Base-by-base conservation (phyloP, 2,888 invertebrate species). In the Drosophila rubida region DNA sequence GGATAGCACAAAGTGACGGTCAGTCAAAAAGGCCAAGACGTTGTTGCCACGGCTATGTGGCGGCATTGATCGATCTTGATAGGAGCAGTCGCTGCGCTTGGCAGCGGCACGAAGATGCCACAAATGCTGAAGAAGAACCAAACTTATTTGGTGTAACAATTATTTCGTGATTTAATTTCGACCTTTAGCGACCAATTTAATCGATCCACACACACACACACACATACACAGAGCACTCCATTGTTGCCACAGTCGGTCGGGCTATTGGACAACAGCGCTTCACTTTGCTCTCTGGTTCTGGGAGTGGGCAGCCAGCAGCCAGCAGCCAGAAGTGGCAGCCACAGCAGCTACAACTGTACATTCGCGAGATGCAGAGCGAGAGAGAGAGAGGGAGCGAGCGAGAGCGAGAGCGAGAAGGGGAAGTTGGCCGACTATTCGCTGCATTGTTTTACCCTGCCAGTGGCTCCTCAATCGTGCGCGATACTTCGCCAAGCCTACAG, bases 61-160 rank as follows among this genome's bases (percentile, higher is more conserved):
- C n/a, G 7, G n/a, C 16, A 57, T 32, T 72, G 77, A 76, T 76
- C 60, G 73, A 74, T 74, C 77, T 53, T 53, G 42, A 54, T 44
- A 54, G 14, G 42, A 32, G 19, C 44, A 42, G 42, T 54, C 27
- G 22, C 14, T n/a, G 30, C 13, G 22, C 49, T 22, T 19, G 45
- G 62, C 39, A 13, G 69, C 48, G 42, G 55, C 50, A 61, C 55
- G 73, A 57, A 75, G 75, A 66, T 50, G 60, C 66, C 57, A 66
- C 42, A 49, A 54, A 41, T 49, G 58, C 35, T 54, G 63, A 41
- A 30, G 45, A 30, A 54, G 30, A 85, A 73, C 81, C 82, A 85
- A 85, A 88, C 89, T 88, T 85, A 87, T 85, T 85, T 85, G 85
- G 85, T 85, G 85, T 88, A 85, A 85, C 85, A 85, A 85, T 85